A percentile compares a stretch with the other conserved stretches of the same genome.
phyloP scores from a whole-genome alignment of 2,797 vertebrate species.

The Halcyon badia region DNA sequence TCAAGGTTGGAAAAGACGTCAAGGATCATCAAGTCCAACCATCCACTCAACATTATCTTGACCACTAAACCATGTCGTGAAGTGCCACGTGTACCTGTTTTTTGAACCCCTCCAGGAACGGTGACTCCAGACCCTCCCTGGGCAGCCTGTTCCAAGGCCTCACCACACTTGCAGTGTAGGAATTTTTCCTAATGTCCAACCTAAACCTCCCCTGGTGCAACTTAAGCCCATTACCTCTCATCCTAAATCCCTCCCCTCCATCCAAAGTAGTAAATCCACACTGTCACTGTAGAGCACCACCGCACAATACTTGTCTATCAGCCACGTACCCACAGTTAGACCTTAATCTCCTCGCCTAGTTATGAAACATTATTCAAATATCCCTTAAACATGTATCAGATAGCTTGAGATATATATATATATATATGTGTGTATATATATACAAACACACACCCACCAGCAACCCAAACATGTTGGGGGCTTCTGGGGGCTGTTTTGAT shows the following conservation, averaged over 20 bases:
- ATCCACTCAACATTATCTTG: no score
- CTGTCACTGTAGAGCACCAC: rapidly evolving
- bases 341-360: neutral
- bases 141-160: no score
- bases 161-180: no score
- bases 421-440: neutral
- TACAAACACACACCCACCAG: neutral
- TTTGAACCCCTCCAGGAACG: no score
- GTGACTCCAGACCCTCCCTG: no score
- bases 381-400: neutral
- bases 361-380: neutral
- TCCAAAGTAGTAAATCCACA: neutral
- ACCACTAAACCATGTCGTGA: no score
- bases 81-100: no score
- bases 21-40: no score
- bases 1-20: no score
- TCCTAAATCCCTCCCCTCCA: neutral
- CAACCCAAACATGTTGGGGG: neutral
- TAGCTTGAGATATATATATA: neutral
- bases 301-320: neutral
- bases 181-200: no score
- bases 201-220: no score
- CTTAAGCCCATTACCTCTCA: neutral
- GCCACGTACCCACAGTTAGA: neutral
- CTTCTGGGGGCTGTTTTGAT: neutral